Conservation (phyloP, 92 coral and sea anemone species). For the Siderastrea siderea region DNA sequence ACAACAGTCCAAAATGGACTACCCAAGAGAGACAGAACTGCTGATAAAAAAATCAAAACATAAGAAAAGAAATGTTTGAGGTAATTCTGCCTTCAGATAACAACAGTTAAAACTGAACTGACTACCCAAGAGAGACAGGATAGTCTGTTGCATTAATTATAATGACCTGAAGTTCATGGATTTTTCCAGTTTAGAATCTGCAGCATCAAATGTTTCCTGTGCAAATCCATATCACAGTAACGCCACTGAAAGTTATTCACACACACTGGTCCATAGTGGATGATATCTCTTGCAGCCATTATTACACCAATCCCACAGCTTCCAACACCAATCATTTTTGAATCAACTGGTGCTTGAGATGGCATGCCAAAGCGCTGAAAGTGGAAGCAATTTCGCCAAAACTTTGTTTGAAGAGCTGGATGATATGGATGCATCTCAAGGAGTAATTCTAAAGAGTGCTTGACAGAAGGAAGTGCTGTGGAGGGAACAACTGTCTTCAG, state of each 20-base stretch:
- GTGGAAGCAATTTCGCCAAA: slow-evolving; percentile 20
- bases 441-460: slow-evolving; percentile 23
- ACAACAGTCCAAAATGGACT: too few relatives aligned
- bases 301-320: slow-evolving; percentile 54
- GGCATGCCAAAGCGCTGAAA: slow-evolving; percentile 63
- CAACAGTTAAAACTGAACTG: slow-evolving; percentile 21
- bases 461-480: slow-evolving; percentile 15
- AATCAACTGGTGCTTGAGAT: slow-evolving; percentile 40
- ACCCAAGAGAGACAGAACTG: slow-evolving; percentile 53
- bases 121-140: slow-evolving; percentile 49
- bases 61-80: neutral
- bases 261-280: neutral
- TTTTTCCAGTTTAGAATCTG: slow-evolving; percentile 49
- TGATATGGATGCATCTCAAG: slow-evolving; percentile 22
- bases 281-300: slow-evolving; percentile 51
- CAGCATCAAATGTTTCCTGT: slow-evolving; percentile 40
- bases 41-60: neutral
- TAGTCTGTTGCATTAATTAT: neutral
- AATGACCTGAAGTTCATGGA: neutral
- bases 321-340: slow-evolving; percentile 40
- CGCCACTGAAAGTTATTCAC: slow-evolving; percentile 38
- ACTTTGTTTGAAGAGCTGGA: slow-evolving; percentile 40
- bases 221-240: slow-evolving; percentile 37
- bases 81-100: slow-evolving; percentile 9
- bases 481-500: slow-evolving; percentile 29